These are phyloP conservation scores for Lathronympha strigana DNA, from an alignment of 2,888 invertebrate genomes.

Conservation along the genomic window DNA sequence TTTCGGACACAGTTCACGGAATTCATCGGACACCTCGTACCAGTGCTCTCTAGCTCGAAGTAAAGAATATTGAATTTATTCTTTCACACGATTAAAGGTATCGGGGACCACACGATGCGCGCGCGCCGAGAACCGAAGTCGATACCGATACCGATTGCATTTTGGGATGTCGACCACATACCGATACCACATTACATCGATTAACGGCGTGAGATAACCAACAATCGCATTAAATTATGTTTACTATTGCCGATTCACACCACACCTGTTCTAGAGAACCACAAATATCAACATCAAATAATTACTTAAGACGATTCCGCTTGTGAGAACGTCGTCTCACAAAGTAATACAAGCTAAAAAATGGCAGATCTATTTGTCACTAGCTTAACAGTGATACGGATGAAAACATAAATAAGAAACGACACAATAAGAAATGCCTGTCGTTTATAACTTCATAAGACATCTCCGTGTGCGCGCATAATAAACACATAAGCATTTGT, in stretches of 20 bases:
- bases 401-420: conserved; percentile 56
- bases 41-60: conserved; percentile 16
- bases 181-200: conserved; percentile 65
- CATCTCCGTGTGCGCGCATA: conserved; percentile 66
- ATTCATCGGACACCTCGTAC: conserved; percentile 38
- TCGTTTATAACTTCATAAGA: conserved; percentile 70
- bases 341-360: conserved; percentile 46
- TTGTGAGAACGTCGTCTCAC: conserved; percentile 32
- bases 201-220: conserved; percentile 63
- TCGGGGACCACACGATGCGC: conserved; percentile 68
- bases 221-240: conserved; percentile 63
- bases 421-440: conserved; percentile 60
- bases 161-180: conserved; percentile 60
- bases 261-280: conserved; percentile 56
- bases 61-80: conserved; percentile 52
- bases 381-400: conserved; percentile 42
- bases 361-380: conserved; percentile 56
- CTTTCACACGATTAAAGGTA: conserved; percentile 55
- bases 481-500: conserved; percentile 63
- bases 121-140: conserved; percentile 53
- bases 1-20: conserved; percentile 40
- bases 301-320: conserved; percentile 35
- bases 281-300: conserved; percentile 46
- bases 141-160: conserved; percentile 62
- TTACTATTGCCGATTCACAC: conserved; percentile 65